A percentile compares a stretch with the other conserved stretches of the same genome.
These are phyloP conservation scores for Rousettus leschenaultii DNA, from an alignment of 2,113 vertebrate species.

Conservation along the genomic window DNA sequence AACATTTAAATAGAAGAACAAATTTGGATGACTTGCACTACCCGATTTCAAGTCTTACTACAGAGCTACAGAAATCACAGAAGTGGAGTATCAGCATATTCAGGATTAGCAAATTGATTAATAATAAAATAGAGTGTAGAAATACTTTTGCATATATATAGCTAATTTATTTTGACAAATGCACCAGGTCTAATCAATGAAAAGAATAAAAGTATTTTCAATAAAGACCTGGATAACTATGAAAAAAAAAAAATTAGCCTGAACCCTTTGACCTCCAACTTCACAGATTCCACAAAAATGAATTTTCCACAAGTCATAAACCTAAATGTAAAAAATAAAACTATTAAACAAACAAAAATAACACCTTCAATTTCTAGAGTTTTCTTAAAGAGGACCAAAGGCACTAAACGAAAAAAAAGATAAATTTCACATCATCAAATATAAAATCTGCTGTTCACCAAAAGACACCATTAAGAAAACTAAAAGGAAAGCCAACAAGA, in stretches of 20 bases:
- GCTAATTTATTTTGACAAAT: background rate
- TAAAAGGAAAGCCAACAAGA: background rate
- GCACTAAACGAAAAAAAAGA: too few relatives aligned
- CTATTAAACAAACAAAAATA: background rate
- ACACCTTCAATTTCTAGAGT: background rate
- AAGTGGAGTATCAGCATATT: background rate
- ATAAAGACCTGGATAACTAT: background rate
- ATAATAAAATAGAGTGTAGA: background rate
- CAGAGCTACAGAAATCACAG: background rate
- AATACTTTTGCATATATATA: background rate
- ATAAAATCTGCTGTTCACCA: background rate
- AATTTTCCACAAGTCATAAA: background rate
- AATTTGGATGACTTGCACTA: background rate
- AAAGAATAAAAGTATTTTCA: slow-evolving; percentile 2
- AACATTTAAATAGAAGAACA: background rate
- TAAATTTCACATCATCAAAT: background rate
- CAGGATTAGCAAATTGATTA: background rate
- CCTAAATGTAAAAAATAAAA: background rate
- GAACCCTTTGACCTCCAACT: background rate
- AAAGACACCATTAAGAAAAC: background rate
- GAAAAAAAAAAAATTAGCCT: background rate
- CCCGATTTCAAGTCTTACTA: background rate
- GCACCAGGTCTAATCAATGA: background rate
- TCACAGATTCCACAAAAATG: background rate
- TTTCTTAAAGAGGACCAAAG: background rate